Evolutionary conservation across 2,888 invertebrate species (phyloP).

Genomic region (Apeira syringaria): DNA sequence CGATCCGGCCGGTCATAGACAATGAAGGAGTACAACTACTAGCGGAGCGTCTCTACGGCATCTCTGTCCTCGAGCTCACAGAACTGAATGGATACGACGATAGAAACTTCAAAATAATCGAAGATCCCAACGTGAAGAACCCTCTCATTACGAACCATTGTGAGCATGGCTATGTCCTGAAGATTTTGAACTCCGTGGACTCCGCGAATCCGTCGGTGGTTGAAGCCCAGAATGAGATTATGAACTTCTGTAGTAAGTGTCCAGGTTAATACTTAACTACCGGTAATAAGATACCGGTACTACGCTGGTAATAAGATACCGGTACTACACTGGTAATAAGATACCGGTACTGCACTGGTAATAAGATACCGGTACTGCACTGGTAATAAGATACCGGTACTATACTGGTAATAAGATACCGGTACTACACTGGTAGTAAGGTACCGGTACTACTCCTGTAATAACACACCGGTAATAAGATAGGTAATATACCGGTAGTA

Average conservation of each 20-base stretch:
- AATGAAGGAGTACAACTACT: slow-evolving; percentile 78
- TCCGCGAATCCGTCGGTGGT: slow-evolving; percentile 86
- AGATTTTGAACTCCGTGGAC: slow-evolving; percentile 93
- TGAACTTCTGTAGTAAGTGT: slow-evolving; percentile 87
- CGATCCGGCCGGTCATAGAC: slow-evolving; percentile 83
- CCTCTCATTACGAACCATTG: slow-evolving; percentile 81
- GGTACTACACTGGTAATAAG: too few species aligned
- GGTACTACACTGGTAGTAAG: too few species aligned
- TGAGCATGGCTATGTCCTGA: slow-evolving; percentile 89
- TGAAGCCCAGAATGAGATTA: slow-evolving; percentile 89
- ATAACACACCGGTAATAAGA: too few species aligned
- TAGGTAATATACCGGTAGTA: too few species aligned
- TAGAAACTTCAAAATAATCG: slow-evolving; percentile 87
- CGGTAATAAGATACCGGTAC: too few species aligned
- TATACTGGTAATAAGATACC: too few species aligned
- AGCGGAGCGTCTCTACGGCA: slow-evolving; percentile 84
- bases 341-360: too few species aligned
- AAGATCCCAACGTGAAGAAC: slow-evolving; percentile 84
- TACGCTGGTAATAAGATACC: too few species aligned
- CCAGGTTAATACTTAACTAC: too few species aligned
- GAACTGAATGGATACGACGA: slow-evolving; percentile 92
- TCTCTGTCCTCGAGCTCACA: slow-evolving; percentile 79
- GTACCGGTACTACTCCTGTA: too few species aligned
- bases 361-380: too few species aligned
- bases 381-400: too few species aligned